phyloP scores from a whole-genome alignment of 2,797 vertebrate species.

The Cheracebus regulus region DNA sequence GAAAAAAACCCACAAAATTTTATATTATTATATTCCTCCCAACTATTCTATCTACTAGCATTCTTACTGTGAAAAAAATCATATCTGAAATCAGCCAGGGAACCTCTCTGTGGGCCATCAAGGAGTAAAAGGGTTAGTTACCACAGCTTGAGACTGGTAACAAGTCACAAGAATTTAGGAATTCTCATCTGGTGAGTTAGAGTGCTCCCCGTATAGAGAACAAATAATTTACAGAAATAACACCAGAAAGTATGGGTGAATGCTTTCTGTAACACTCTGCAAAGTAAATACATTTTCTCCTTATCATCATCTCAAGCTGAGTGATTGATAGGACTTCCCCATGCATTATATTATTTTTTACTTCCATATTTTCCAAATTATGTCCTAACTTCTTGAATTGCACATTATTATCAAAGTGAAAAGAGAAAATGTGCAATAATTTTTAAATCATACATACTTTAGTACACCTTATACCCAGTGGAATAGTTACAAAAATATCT shows the following conservation, averaged over 20 bases:
- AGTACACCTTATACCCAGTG: neutral
- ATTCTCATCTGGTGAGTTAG: neutral
- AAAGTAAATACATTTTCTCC: conserved; percentile 41
- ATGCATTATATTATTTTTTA: neutral
- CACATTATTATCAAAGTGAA: neutral
- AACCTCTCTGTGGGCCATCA: neutral
- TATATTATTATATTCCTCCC: conserved; percentile 37
- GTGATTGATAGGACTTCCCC: neutral
- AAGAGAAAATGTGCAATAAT: neutral
- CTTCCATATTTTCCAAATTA: neutral
- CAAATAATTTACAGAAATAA: conserved; percentile 50
- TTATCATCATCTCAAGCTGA: conserved; percentile 1
- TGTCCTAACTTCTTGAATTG: conserved; percentile 6
- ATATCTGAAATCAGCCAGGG: conserved; percentile 60
- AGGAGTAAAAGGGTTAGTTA: conserved; percentile 22
- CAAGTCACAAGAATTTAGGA: conserved; percentile 37
- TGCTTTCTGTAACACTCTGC: neutral
- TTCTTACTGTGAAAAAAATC: conserved; percentile 38
- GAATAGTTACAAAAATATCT: neutral
- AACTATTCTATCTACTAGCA: conserved; percentile 60
- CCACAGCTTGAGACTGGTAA: conserved; percentile 55
- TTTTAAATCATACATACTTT: neutral
- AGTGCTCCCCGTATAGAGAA: neutral
- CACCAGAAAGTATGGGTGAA: conserved; percentile 3
- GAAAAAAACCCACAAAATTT: conserved; percentile 17